phyloP scores from a whole-genome alignment of 2,797 vertebrate genomes.

The Anableps anableps region DNA sequence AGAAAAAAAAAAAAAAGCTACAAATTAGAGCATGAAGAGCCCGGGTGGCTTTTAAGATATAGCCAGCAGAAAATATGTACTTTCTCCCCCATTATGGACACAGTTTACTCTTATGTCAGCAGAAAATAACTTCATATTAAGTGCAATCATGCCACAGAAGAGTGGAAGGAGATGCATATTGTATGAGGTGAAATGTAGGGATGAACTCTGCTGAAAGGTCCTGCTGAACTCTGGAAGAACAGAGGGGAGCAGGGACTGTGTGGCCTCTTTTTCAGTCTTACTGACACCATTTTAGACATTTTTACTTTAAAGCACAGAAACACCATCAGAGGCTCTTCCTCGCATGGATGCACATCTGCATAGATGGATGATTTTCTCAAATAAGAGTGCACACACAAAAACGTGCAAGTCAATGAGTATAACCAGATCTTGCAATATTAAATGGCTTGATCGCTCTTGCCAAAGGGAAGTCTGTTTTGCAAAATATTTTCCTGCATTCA shows the following conservation, averaged over 20 bases:
- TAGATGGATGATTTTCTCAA: constrained; percentile 1
- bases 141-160: constrained; percentile 43
- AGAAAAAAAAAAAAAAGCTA: constrained; percentile 1
- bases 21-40: constrained; percentile 53
- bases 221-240: constrained; percentile 36
- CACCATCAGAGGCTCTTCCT: background rate
- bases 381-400: background rate
- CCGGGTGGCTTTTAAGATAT: constrained; percentile 61
- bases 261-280: constrained; percentile 19
- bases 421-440: background rate
- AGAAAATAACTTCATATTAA: constrained; percentile 70
- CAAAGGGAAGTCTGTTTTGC: background rate
- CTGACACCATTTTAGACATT: constrained; percentile 6
- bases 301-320: constrained; percentile 13
- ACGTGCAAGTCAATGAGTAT: background rate
- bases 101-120: constrained; percentile 63
- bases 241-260: background rate
- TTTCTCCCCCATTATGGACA: constrained; percentile 38
- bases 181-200: constrained; percentile 59
- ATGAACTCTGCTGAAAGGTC: constrained; percentile 37
- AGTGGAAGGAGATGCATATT: constrained; percentile 66
- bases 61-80: constrained; percentile 43
- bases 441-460: background rate
- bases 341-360: background rate
- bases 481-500: background rate